These are phyloP conservation scores for Phaethornis superciliosus DNA, from an alignment of 2,113 vertebrate species.

Conservation along the genomic window DNA sequence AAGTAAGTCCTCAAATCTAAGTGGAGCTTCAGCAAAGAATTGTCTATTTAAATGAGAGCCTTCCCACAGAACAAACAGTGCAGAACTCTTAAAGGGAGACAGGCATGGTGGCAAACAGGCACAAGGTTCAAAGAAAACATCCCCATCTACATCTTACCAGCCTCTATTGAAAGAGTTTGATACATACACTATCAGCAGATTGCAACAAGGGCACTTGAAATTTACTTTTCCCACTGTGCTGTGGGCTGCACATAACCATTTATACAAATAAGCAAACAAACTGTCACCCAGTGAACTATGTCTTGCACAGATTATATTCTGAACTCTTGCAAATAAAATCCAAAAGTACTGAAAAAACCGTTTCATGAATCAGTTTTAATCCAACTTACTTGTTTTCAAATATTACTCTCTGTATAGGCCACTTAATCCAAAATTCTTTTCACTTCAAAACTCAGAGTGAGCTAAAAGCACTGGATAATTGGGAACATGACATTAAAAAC, in stretches of 20 bases:
- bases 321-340: neutral
- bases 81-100: neutral
- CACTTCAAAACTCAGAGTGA: neutral
- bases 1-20: neutral
- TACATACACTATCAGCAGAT: neutral
- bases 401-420: neutral
- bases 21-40: neutral
- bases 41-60: neutral
- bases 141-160: slow-evolving; percentile 17
- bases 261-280: neutral
- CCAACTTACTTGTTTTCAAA: neutral
- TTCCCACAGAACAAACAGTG: neutral
- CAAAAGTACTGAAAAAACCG: neutral
- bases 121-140: neutral
- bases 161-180: neutral
- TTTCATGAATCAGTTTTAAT: neutral
- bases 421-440: neutral
- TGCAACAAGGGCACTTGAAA: neutral
- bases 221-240: neutral
- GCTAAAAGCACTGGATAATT: neutral
- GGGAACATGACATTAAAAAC: neutral
- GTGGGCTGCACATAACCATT: neutral
- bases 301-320: neutral
- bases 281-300: neutral
- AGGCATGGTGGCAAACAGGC: neutral